Evolutionary conservation across 2,888 invertebrate genomes (phyloP).

Genomic region (Pseudococcus viburni): DNA sequence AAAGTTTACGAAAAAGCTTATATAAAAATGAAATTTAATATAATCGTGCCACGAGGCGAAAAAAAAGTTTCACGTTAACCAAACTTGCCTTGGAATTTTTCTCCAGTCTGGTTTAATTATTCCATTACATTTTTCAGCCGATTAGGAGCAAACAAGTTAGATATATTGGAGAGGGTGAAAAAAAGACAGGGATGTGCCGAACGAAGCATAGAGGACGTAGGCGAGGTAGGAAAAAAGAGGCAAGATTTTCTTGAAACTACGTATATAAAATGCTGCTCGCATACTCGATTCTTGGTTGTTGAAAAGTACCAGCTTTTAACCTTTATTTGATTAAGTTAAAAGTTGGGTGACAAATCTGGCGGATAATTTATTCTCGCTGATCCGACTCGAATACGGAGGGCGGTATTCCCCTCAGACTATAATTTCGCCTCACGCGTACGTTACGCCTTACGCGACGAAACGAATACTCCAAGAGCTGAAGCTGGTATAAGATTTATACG

Average conservation of each 20-base stretch:
- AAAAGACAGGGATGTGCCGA: background rate
- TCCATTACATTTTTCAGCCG: background rate
- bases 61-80: background rate
- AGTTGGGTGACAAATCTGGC: conserved; percentile 40
- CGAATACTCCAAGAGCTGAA: background rate
- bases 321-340: conserved; percentile 39
- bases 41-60: background rate
- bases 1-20: background rate
- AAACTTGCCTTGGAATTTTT: background rate
- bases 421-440: background rate
- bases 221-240: background rate
- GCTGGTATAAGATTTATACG: conserved; percentile 28
- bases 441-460: background rate
- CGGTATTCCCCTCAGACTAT: conserved; percentile 26
- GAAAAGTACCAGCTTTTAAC: conserved; percentile 40
- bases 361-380: conserved; percentile 44
- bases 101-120: background rate
- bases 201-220: background rate
- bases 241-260: background rate
- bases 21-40: conserved; percentile 9
- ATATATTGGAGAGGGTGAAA: background rate
- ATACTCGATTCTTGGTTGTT: background rate
- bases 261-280: background rate
- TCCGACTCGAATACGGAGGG: conserved; percentile 1
- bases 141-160: conserved; percentile 6